Percentiles rank a stretch among this genome's conserved stretches.
These are phyloP conservation scores for Daphoenositta chrysoptera DNA, from an alignment of 2,113 vertebrate species.

Conservation along the genomic window DNA sequence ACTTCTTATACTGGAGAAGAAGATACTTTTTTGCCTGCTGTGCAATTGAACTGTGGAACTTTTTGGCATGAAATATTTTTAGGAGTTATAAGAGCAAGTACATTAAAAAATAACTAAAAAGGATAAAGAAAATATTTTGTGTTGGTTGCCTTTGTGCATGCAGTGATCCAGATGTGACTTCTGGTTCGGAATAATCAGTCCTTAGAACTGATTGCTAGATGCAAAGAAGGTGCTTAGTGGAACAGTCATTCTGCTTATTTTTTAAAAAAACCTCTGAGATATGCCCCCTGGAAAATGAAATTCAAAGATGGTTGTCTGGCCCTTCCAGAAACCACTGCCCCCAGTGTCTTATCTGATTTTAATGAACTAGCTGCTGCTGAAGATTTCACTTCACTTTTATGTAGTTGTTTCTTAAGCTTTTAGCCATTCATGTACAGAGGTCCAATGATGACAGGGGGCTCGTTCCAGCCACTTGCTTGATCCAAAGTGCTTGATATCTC, in stretches of 20 bases:
- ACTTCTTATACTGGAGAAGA: neutral
- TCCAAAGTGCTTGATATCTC: neutral
- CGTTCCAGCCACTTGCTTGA: neutral
- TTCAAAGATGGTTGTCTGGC: neutral
- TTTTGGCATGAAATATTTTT: fast-evolving
- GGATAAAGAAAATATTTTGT: fast-evolving
- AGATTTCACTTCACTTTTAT: neutral
- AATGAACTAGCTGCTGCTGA: neutral
- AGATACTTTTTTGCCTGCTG: neutral
- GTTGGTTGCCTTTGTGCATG: neutral
- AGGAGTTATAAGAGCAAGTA: neutral
- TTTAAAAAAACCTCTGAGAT: neutral
- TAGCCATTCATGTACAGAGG: neutral
- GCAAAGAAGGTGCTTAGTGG: neutral
- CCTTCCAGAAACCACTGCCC: neutral
- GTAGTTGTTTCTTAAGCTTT: neutral
- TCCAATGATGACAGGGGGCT: neutral
- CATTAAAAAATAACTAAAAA: neutral
- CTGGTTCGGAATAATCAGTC: neutral
- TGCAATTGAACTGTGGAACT: neutral
- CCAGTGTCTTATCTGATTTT: neutral
- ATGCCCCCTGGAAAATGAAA: neutral
- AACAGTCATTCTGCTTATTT: neutral
- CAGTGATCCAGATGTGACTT: neutral
- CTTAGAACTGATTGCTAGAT: neutral